Evolutionary conservation across 1,140 invertebrate genomes (phyloP).

Genomic region (Dinoponera quadriceps): DNA sequence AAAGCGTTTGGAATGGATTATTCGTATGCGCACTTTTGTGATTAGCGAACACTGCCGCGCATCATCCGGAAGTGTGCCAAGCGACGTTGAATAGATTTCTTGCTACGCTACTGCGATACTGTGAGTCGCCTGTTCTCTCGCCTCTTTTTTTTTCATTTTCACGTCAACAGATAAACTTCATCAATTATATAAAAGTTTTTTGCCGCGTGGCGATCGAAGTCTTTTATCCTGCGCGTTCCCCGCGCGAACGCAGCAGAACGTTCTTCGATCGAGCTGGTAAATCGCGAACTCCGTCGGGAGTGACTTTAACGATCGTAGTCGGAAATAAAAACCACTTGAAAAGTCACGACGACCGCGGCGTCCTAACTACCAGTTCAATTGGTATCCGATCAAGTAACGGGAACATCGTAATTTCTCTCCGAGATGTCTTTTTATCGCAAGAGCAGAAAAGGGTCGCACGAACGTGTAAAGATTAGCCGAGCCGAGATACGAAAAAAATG

Average conservation of each 20-base stretch:
- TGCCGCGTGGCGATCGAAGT: background rate
- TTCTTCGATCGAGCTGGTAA: background rate
- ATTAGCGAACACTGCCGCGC: background rate
- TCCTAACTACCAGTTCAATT: conserved; percentile 28
- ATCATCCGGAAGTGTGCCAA: background rate
- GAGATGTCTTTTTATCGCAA: conserved; percentile 67
- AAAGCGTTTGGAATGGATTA: conserved; percentile 22
- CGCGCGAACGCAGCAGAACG: background rate
- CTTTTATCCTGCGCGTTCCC: background rate
- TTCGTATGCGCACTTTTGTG: background rate
- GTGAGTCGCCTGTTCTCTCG: too few relatives aligned
- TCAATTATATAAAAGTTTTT: conserved; percentile 1
- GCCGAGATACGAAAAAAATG: conserved; percentile 49
- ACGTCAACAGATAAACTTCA: background rate
- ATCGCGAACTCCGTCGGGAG: background rate
- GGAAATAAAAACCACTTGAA: conserved; percentile 62
- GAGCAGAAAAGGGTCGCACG: conserved; percentile 49
- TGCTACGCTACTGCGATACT: background rate
- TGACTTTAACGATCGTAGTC: conserved; percentile 21
- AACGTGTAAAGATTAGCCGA: conserved; percentile 39
- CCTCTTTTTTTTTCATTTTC: background rate
- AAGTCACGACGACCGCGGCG: conserved; percentile 30
- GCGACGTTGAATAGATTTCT: background rate
- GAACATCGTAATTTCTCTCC: conserved; percentile 68
- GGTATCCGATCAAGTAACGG: conserved; percentile 66